These are phyloP conservation scores for Schmidtea mediterranea DNA, from an alignment of 1,140 invertebrate genomes.

Conservation along the genomic window DNA sequence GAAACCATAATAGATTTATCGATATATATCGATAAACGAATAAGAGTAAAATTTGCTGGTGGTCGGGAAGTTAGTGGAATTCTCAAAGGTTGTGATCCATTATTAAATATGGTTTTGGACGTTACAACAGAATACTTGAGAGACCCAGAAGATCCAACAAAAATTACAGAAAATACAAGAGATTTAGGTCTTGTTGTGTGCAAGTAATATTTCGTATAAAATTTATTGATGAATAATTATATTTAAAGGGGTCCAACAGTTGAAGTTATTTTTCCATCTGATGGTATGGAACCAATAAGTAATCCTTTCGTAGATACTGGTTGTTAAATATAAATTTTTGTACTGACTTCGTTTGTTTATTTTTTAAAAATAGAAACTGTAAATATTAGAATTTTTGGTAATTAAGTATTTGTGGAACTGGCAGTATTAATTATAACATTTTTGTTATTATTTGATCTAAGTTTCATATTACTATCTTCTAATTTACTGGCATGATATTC, in stretches of 20 bases:
- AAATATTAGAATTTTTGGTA: no score
- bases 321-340: neutral
- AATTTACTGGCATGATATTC: no score
- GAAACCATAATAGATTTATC: slow-evolving; percentile 86
- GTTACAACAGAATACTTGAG: slow-evolving; percentile 76
- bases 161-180: slow-evolving; percentile 73
- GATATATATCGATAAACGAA: slow-evolving; percentile 84
- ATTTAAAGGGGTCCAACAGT: slow-evolving; percentile 49
- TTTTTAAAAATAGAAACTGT: no score
- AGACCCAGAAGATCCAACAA: slow-evolving; percentile 87
- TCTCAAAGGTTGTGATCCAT: slow-evolving; percentile 82
- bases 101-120: slow-evolving; percentile 82
- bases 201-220: slow-evolving; percentile 23
- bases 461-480: no score
- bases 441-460: no score
- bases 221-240: neutral
- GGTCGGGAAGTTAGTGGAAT: slow-evolving; percentile 70
- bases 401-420: no score
- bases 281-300: slow-evolving; percentile 87
- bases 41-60: slow-evolving; percentile 89
- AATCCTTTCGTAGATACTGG: slow-evolving; percentile 50
- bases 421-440: no score
- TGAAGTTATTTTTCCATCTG: slow-evolving; percentile 77
- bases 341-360: no score
- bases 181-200: slow-evolving; percentile 78